A percentile compares a stretch with the other conserved stretches of the same genome.
Evolutionary conservation across 2,113 vertebrate species (phyloP).

Genomic region (Odontesthes bonariensis): DNA sequence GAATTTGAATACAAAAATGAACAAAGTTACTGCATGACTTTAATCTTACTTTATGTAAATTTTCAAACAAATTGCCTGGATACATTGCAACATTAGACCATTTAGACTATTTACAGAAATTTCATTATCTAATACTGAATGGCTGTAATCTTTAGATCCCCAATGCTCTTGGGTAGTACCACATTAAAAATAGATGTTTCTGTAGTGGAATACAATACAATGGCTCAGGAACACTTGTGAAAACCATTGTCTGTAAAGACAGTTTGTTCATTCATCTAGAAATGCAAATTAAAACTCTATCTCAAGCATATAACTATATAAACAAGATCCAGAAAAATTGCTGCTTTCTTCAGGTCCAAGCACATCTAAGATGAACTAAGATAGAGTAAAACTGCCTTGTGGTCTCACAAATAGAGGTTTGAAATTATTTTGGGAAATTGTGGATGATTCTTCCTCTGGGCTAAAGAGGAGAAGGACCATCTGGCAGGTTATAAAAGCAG

Average conservation of each 20-base stretch:
- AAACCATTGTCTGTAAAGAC: background rate
- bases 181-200: too few relatives aligned
- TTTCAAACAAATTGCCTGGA: too few relatives aligned
- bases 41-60: too few relatives aligned
- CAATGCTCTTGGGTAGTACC: too few relatives aligned
- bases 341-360: background rate
- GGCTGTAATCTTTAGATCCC: background rate
- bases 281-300: background rate
- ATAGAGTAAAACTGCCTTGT: background rate
- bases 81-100: too few relatives aligned
- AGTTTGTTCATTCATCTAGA: background rate
- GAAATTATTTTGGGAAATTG: constrained; percentile 6
- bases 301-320: background rate
- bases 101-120: too few relatives aligned
- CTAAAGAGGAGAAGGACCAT: background rate
- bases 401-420: constrained; percentile 1
- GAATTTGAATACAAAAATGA: too few relatives aligned
- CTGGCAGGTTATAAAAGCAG: constrained; percentile 1
- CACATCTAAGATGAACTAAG: background rate
- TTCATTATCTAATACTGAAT: background rate
- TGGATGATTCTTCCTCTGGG: background rate
- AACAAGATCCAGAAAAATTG: background rate
- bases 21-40: too few relatives aligned
- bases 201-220: background rate
- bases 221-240: background rate